Conservation (phyloP, 2,113 vertebrate genomes). For the Dicerorhinus sumatrensis region DNA sequence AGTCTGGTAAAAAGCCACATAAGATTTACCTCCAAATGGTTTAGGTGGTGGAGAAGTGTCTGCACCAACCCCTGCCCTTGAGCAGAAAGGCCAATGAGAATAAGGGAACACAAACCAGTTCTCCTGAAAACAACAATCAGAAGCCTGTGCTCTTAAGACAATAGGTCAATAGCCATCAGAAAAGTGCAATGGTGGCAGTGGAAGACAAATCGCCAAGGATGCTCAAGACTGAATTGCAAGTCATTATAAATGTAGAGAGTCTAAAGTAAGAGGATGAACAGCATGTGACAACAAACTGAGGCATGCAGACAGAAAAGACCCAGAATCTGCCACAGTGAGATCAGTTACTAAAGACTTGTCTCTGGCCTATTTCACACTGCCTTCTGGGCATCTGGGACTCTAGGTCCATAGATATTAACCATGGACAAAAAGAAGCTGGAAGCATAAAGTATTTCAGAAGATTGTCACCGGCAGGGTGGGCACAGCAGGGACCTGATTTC, state of each 20-base stretch:
- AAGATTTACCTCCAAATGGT: slow-evolving; percentile 15
- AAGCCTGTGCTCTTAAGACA: background rate
- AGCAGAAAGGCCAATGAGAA: background rate
- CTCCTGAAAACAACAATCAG: background rate
- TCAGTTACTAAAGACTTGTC: background rate
- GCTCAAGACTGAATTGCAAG: background rate
- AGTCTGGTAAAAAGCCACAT: background rate
- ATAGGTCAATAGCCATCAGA: background rate
- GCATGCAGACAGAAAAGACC: background rate
- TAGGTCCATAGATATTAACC: background rate
- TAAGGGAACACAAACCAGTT: background rate
- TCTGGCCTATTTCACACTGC: background rate
- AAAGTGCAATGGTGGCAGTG: background rate
- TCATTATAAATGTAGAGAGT: background rate
- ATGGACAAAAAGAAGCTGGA: background rate
- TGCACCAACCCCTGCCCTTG: background rate
- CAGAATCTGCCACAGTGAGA: no score
- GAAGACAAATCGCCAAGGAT: background rate
- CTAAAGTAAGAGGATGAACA: background rate
- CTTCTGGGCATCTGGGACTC: background rate
- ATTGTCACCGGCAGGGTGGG: background rate
- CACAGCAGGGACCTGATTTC: background rate
- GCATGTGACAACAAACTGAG: background rate
- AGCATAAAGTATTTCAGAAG: background rate
- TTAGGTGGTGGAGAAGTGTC: background rate